phyloP scores from a whole-genome alignment of 2,113 vertebrate species.

The Tauraco erythrolophus region DNA sequence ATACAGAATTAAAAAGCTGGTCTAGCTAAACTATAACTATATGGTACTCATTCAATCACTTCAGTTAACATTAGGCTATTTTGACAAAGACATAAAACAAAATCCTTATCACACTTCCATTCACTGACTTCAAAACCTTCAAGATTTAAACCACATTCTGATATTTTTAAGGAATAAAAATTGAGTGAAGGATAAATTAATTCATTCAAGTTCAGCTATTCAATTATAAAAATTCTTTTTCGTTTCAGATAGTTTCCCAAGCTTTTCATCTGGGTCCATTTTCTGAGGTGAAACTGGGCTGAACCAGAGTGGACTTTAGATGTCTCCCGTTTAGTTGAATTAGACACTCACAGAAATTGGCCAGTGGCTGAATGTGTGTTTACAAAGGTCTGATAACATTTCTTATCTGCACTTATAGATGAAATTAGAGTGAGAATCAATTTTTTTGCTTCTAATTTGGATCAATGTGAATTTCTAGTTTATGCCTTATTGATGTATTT shows the following conservation, averaged over 20 bases:
- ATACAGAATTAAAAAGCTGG: constrained; percentile 14
- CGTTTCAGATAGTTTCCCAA: background rate
- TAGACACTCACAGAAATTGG: background rate
- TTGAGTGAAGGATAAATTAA: background rate
- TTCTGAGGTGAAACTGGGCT: background rate
- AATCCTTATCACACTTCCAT: background rate
- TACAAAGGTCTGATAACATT: background rate
- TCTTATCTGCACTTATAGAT: background rate
- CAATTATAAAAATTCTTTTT: background rate
- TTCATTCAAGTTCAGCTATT: background rate
- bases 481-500: background rate
- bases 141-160: background rate
- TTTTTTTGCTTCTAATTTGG: background rate
- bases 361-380: background rate
- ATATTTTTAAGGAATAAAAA: constrained; percentile 14
- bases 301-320: background rate
- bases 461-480: background rate
- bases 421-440: background rate
- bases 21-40: constrained; percentile 30
- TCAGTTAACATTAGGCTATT: constrained; percentile 3
- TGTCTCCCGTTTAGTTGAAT: background rate
- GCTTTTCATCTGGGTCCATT: background rate
- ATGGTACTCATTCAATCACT: constrained; percentile 1
- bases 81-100: constrained; percentile 23
- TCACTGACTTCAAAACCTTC: background rate